Evolutionary conservation across 2,888 invertebrate species (phyloP).

Genomic region (Epinotia ramella): DNA sequence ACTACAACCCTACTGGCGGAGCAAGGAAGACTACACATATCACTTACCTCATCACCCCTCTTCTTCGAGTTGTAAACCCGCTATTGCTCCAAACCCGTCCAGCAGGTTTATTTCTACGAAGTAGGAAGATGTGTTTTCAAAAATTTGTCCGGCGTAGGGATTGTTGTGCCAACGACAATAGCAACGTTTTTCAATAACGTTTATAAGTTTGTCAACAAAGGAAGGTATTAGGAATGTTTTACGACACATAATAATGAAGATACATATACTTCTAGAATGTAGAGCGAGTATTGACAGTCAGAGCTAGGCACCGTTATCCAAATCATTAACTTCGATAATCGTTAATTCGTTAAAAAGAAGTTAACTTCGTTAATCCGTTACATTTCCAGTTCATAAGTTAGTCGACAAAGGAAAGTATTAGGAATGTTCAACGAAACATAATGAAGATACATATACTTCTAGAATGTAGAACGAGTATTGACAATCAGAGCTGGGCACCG

Average conservation of each 20-base stretch:
- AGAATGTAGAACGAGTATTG: background rate
- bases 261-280: background rate
- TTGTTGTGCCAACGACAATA: conserved; percentile 61
- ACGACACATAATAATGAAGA: background rate
- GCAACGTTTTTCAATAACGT: conserved; percentile 62
- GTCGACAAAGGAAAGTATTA: no score
- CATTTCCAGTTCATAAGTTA: no score
- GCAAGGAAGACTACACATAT: conserved; percentile 61
- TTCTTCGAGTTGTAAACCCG: conserved; percentile 61
- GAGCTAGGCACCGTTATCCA: no score
- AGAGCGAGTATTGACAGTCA: background rate
- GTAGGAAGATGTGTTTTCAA: conserved; percentile 61
- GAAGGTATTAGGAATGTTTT: conserved; percentile 55
- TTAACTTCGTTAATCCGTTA: no score
- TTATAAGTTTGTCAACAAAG: conserved; percentile 61
- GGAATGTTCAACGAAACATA: no score
- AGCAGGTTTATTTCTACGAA: conserved; percentile 67
- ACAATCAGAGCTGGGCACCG: no score
- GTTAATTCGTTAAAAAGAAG: no score
- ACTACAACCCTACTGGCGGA: conserved; percentile 61
- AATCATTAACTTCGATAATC: no score
- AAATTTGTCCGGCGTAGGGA: conserved; percentile 51
- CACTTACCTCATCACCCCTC: conserved; percentile 58
- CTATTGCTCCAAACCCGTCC: conserved; percentile 68
- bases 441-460: no score